Evolutionary conservation across 92 coral and sea anemone species (phyloP), one percentile per base, ranked within the genome.

Genomic region (Chrysogorgia sp.): DNA sequence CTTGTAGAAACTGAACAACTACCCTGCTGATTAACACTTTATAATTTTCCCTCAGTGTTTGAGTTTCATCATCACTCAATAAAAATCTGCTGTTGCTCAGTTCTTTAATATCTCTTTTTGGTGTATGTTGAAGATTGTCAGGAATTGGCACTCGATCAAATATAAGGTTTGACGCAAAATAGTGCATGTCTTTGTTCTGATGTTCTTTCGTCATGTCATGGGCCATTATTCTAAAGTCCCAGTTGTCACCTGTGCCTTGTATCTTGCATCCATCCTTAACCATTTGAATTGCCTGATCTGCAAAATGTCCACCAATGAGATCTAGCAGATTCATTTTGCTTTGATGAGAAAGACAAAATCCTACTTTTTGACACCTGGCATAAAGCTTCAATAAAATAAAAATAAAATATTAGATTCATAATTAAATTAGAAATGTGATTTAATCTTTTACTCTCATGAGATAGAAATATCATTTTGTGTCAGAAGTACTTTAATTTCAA

Each of bases 211-310:
- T 58, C 86, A 80, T 84, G 21, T 88, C 92, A 64, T 81, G 88
- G 9, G 62, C 77, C 23, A 59, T 49, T 28, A 88, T 68, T 76
- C 76, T 48, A 14, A 49, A 70, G 29, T 83, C 86, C 85, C 83
- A 63, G 71, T 87, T 87, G 76, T 87, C 87, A 33, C 87, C 87
- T 20, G 84, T 65, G 17, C 85, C 82, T 64, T 77, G 87, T 9
- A 87, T 59, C 8, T 64, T 69, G 45, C 83, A 67, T 33, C 88
- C 88, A 17, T 58, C 24, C 41, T 67, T 80, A 22, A 83, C 80
- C 37, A 59, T 64, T 13, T 74, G 58, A 21, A 83, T 74, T 0
- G 68, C 60, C 41, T 81, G 47, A 77, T 88, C 88, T 25, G 62
- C 57, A 71, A 80, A 84, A 34, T 88, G 88, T 1, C 68, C 56